These are phyloP conservation scores for Lottia scabra DNA, from an alignment of 2,888 invertebrate genomes.

Conservation along the genomic window DNA sequence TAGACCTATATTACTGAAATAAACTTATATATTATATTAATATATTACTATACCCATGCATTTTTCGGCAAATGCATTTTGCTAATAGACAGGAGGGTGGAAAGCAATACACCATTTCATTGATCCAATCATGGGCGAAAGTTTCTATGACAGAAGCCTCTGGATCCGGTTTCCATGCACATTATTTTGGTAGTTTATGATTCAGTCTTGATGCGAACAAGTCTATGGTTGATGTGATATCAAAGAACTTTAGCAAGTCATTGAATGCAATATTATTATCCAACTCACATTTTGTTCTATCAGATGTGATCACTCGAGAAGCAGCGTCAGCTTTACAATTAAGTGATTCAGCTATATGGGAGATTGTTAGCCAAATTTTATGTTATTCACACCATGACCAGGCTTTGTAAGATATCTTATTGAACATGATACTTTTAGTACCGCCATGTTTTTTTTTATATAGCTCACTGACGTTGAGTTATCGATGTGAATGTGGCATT, in stretches of 20 bases:
- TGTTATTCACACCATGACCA: not conserved
- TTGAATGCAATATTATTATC: not conserved
- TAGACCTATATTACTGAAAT: too few relatives aligned
- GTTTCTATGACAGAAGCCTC: constrained; percentile 18
- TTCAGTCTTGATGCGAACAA: not conserved
- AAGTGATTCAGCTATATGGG: not conserved
- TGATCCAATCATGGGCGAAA: constrained; percentile 15
- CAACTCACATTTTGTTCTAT: not conserved
- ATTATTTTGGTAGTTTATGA: not conserved
- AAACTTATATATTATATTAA: too few relatives aligned
- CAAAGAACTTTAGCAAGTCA: not conserved
- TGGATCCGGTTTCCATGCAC: constrained; percentile 15
- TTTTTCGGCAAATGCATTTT: constrained; percentile 17
- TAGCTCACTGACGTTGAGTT: constrained; percentile 19
- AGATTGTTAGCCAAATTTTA: not conserved
- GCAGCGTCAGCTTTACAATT: not conserved
- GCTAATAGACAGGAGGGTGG: constrained; percentile 21
- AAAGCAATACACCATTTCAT: constrained; percentile 20
- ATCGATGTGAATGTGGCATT: constrained; percentile 18
- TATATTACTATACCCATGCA: constrained; percentile 17
- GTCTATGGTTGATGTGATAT: not conserved
- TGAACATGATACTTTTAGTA: not conserved
- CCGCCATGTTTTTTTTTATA: constrained; percentile 23
- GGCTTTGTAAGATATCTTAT: too few relatives aligned
- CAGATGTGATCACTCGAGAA: not conserved